Evolutionary conservation across 2,888 invertebrate genomes (phyloP).

Genomic region (Drosophila percnosoma): DNA sequence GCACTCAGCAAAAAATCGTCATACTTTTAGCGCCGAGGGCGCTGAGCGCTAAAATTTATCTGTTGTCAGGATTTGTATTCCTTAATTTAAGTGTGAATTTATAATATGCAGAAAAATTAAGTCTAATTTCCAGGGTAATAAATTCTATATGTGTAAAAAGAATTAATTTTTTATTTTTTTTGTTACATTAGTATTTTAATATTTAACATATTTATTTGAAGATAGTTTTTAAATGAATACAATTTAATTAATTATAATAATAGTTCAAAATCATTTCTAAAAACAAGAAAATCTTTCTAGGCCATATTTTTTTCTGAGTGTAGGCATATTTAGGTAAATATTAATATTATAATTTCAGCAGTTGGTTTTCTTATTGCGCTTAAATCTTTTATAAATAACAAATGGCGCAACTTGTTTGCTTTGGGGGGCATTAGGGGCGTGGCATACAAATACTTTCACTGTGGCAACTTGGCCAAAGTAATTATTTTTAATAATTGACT

Average conservation of each 20-base stretch:
- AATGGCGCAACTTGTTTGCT: conserved; percentile 65
- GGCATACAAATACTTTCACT: conserved; percentile 51
- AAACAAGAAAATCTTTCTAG: neutral
- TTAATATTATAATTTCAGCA: conserved; percentile 65
- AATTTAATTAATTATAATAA: too few species aligned
- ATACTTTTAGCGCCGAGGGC: too few species aligned
- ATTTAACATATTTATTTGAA: too few species aligned
- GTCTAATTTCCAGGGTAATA: too few species aligned
- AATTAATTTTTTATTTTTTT: too few species aligned
- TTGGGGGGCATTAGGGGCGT: conserved; percentile 14
- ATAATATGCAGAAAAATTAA: too few species aligned
- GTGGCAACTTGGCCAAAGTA: conserved; percentile 75
- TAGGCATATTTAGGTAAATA: conserved; percentile 76
- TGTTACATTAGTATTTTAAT: too few species aligned
- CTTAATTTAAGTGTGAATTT: too few species aligned
- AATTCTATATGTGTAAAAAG: too few species aligned
- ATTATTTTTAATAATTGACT: conserved; percentile 81
- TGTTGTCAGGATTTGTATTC: too few species aligned
- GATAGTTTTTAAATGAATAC: too few species aligned
- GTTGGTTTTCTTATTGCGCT: conserved; percentile 51
- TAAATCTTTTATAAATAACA: conserved; percentile 74
- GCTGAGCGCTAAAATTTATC: too few species aligned
- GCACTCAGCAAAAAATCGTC: neutral
- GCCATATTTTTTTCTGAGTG: conserved; percentile 16
- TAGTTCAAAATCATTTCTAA: neutral